phyloP scores from a whole-genome alignment of 2,888 invertebrate species.

The Therioaphis trifolii region DNA sequence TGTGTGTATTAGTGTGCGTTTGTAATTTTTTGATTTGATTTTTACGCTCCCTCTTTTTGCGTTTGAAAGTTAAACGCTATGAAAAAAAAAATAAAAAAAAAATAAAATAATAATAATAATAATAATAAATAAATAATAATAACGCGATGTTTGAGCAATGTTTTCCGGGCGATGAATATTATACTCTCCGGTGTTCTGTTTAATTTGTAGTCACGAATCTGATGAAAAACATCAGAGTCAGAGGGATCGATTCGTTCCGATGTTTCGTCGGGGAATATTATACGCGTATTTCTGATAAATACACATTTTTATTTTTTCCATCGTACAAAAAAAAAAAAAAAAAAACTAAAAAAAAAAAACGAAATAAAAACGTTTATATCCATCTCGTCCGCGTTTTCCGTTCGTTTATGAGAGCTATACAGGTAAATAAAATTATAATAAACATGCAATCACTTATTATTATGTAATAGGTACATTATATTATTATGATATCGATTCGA shows the following conservation, averaged over 20 bases:
- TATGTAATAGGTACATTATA: too few relatives aligned
- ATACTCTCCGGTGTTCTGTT: not conserved
- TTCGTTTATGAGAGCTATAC: too few relatives aligned
- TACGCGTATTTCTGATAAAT: not conserved
- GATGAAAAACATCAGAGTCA: constrained; percentile 24
- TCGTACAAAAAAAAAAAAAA: not conserved
- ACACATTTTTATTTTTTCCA: not conserved
- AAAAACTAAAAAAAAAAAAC: not conserved
- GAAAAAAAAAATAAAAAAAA: not conserved
- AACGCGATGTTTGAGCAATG: not conserved
- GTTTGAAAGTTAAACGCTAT: not conserved
- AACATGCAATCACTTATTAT: too few relatives aligned
- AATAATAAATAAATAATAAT: too few relatives aligned
- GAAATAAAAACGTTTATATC: too few relatives aligned
- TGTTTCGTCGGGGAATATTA: not conserved
- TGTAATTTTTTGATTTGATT: not conserved
- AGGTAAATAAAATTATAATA: too few relatives aligned
- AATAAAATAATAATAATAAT: not conserved
- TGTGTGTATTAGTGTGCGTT: not conserved
- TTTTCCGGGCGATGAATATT: constrained; percentile 13
- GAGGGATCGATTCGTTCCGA: not conserved
- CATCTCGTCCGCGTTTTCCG: too few relatives aligned
- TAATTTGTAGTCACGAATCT: not conserved
- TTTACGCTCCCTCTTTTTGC: not conserved
- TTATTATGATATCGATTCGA: too few relatives aligned